phyloP scores from a whole-genome alignment of 2,888 invertebrate genomes.

The Tethea ocularis region DNA sequence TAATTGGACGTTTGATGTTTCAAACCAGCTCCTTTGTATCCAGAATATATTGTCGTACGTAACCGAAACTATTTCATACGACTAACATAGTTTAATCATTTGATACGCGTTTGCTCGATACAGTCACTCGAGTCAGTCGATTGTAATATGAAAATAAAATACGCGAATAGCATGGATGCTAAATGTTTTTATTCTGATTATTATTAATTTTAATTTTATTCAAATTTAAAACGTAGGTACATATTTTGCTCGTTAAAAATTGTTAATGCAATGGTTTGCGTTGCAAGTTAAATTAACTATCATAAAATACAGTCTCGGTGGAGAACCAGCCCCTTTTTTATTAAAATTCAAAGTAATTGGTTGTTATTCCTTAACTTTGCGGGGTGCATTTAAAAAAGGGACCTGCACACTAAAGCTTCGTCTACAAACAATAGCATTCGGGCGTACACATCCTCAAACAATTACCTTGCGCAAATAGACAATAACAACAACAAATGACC shows the following conservation, averaged over 20 bases:
- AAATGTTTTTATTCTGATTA: not conserved
- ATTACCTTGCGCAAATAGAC: constrained; percentile 62
- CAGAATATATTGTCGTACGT: constrained; percentile 33
- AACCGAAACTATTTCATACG: too few relatives aligned
- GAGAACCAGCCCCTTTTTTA: not conserved
- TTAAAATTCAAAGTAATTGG: not conserved
- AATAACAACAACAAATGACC: constrained; percentile 47
- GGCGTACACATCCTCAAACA: constrained; percentile 35
- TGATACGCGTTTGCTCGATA: too few relatives aligned
- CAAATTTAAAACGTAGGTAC: not conserved
- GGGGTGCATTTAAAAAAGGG: constrained; percentile 17
- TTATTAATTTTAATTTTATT: not conserved
- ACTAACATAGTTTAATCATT: constrained; percentile 16
- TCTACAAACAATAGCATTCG: constrained; percentile 35
- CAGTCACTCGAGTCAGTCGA: too few relatives aligned
- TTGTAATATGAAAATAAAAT: constrained; percentile 1
- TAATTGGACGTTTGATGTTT: constrained; percentile 59
- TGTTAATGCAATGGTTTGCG: not conserved
- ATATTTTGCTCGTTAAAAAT: not conserved
- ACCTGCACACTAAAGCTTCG: constrained; percentile 13
- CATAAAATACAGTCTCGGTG: not conserved
- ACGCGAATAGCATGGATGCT: not conserved
- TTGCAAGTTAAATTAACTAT: constrained; percentile 1
- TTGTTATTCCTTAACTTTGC: constrained; percentile 12
- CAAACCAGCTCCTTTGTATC: constrained; percentile 53